Evolutionary conservation across 2,888 invertebrate genomes (phyloP).

Genomic region (Aelia acuminata): DNA sequence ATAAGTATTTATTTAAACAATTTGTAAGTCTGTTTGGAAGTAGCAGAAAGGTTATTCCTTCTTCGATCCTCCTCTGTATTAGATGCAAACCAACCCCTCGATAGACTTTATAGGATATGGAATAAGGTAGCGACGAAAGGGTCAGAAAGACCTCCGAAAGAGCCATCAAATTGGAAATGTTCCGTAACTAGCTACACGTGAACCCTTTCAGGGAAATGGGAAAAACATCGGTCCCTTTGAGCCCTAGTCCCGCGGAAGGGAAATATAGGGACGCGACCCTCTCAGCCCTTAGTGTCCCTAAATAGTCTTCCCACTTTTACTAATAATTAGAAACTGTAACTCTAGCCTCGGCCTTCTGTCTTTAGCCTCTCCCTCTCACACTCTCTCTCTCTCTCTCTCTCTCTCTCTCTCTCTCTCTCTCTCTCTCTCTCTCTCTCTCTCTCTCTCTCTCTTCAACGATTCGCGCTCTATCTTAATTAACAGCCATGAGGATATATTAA

Average conservation of each 20-base stretch:
- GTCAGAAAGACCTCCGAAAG: not conserved
- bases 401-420: not conserved
- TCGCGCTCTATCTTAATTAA: not conserved
- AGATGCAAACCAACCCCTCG: not conserved
- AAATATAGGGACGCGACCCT: too few species aligned
- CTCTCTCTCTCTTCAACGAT: not conserved
- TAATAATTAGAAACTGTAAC: too few species aligned
- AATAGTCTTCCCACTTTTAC: too few species aligned
- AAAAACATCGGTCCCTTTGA: slow-evolving; percentile 1
- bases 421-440: not conserved
- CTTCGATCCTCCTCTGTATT: not conserved
- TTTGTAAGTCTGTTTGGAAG: too few species aligned
- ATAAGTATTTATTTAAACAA: too few species aligned
- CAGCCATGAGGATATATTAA: too few species aligned
- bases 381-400: not conserved
- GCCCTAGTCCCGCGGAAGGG: not conserved
- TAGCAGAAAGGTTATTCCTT: not conserved
- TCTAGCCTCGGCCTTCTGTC: too few species aligned
- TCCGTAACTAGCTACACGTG: slow-evolving; percentile 24
- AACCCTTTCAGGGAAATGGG: slow-evolving; percentile 27
- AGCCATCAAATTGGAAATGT: slow-evolving; percentile 26
- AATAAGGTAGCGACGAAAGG: not conserved
- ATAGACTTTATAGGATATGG: not conserved
- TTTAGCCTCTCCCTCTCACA: not conserved
- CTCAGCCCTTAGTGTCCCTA: too few species aligned